Base-by-base conservation (phyloP, 2,888 invertebrate species). In the Hypena proboscidalis region DNA sequence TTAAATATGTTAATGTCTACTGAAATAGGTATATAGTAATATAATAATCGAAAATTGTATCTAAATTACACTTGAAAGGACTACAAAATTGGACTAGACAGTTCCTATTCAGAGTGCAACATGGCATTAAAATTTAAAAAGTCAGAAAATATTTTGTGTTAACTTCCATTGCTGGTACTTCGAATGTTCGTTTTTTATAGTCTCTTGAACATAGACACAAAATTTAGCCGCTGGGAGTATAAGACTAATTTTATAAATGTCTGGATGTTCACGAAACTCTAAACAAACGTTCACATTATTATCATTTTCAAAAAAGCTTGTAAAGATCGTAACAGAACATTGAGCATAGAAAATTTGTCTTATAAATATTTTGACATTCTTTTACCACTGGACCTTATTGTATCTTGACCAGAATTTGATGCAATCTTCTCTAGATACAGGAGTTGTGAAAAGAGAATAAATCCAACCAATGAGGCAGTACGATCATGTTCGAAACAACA, bases 71-170 rank as follows among this genome's bases (percentile, higher is more conserved):
- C 45, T 46, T 40, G 33, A 64, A 54, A 51, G 43, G 38, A 64
- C 56, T 52, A 64, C 25, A 52, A 57, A 47, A 59, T 54, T 55
- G 44, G 64, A 64, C 64, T 64, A 64, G 66, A 66, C 44, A 47
- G 39, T 52, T 51, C 45, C 49, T 58, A 57, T 42, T 45, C 43
- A 43, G 25, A 29, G 56, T 56, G 53, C 50, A 50, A 41, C 27
- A 21, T 45, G 44, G 27, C 20, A 39, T 56, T 25, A 36, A 29
- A 11, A 39, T 57, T 43, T 44, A 29, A 39, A 17, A 21, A 8
- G 29, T 41, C 36, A 40, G 44, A 43, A 29, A 20, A 35, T 3
- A 21, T 40, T 37, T 37, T 27, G 35, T 11, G 37, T 20, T 49
- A 27, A 45, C 37, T 20, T 9, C 35, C 8, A 19, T 17, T 3